Evolutionary conservation across 1,140 invertebrate genomes (phyloP).

Genomic region (Drosophila takahashii): DNA sequence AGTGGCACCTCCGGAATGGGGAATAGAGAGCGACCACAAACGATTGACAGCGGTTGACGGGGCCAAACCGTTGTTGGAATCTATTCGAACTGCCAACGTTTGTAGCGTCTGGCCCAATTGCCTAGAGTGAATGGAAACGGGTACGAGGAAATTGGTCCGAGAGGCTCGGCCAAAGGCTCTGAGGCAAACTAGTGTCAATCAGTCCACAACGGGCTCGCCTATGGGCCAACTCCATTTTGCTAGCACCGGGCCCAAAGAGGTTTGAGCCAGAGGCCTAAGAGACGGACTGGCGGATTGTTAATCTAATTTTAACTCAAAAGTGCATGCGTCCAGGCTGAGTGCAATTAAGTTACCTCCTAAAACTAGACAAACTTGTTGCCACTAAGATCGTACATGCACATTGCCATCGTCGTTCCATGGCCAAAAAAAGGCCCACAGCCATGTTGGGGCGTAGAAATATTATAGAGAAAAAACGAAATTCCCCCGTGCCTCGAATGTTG

Average conservation of each 20-base stretch:
- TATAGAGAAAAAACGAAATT: conserved; percentile 48
- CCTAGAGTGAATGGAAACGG: conserved; percentile 47
- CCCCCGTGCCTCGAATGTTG: conserved; percentile 17
- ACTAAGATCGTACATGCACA: conserved; percentile 50
- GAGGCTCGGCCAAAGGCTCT: conserved; percentile 1
- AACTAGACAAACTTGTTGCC: conserved; percentile 72
- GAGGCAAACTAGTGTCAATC: conserved; percentile 48
- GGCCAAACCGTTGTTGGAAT: conserved; percentile 58
- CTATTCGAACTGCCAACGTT: conserved; percentile 46
- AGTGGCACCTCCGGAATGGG: conserved; percentile 19
- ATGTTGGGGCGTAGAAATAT: conserved; percentile 61
- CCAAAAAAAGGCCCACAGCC: conserved; percentile 54
- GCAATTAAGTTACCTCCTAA: conserved; percentile 30
- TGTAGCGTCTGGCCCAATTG: conserved; percentile 44
- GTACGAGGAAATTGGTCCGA: conserved; percentile 46
- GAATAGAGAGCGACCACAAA: conserved; percentile 8
- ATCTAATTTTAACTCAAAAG: conserved; percentile 78
- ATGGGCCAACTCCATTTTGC: conserved; percentile 7
- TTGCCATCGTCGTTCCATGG: conserved; percentile 59
- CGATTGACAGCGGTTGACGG: conserved; percentile 42
- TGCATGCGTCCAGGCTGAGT: conserved; percentile 41
- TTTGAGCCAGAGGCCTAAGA: not conserved
- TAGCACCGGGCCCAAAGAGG: too few species aligned
- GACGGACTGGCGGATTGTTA: conserved; percentile 38
- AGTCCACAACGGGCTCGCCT: conserved; percentile 3